Evolutionary conservation across 2,888 invertebrate species (phyloP), one percentile per base, ranked within the genome.

Genomic region (Leucophora obtusa): DNA sequence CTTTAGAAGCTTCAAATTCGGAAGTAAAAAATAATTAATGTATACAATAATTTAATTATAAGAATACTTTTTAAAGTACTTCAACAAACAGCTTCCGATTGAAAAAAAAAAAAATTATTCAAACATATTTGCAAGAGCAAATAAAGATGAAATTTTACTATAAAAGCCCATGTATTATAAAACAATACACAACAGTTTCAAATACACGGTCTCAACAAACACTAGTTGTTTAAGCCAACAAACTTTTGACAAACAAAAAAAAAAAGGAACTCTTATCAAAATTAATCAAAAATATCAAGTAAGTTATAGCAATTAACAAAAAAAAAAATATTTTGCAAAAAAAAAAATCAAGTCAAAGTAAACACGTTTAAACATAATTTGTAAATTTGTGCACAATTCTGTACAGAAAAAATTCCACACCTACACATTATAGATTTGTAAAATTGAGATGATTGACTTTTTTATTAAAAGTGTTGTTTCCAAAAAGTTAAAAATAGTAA

Each of bases 231-330:
- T 68, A 59, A 68, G 69, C 33, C 68, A 66, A 50, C 17, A 50
- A 58, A 68, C 56, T 18, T 50, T 28, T 28, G 28, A 28, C 24
- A 24, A 70, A 66, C 54, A 9, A 68, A 50, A 51, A 17, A 43
- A 17, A 43, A 10, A 58, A 50, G n/a, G n/a, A n/a, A 35, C 10
- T 24, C 50, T 43, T 62, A 54, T 70, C 47, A 15, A 60, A 74
- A 35, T 74, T 68, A 53, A 74, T 74, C 80, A 81, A 77, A 81
- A 81, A 81, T 77, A 81, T 73, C 80, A 81, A 81, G 77, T 81
- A 18, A 81, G 81, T 81, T 63, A 33, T 33, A 63, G 15, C 11
- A 58, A 33, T 15, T 24, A 51, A 24, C 28, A 65, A 33, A 65
- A 33, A 10, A 54, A 33, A 53, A 50, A 56, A 33, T 14, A 14